Base-by-base conservation (phyloP, 2,113 vertebrate genomes). In the Astur gentilis region DNA sequence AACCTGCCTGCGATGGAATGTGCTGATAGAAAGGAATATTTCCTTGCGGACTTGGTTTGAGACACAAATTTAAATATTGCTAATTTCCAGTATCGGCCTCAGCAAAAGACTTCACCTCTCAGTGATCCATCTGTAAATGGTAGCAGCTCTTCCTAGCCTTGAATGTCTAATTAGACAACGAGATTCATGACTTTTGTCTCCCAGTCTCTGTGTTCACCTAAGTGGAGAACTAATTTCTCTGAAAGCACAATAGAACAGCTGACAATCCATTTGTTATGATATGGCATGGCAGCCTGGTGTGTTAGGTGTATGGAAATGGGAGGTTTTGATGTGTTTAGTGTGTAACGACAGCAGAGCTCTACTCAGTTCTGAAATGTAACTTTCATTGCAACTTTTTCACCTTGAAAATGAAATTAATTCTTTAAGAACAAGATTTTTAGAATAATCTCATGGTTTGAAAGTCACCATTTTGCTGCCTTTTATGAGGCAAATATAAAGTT, bases 1-100 rank as follows among this genome's bases (percentile, higher is more conserved):
- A 96, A 86, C 83, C 94, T 93, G 94, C 90, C 86, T 0, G 1
- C 0, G 67, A 94, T 97, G 96, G 95, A 96, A 96, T 96, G 96
- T 75, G 72, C 83, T 97, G 95, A 95, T 97, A 92, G 92, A 75
- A 22, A 76, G 78, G 65, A 94, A 58, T 90, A 88, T 82, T 96
- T 94, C 87, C 75, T 87, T 61, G 83, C 1, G 6, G 93, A 94
- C 57, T 94, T 57, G 67, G 54, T 87, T 89, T 57, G 81, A 93
- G 66, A 87, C 10, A 22, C 49, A 57, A n/a, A 91, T 93, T 79
- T 82, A 93, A 95, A 88, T 90, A 90, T 91, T 70, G 78, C 66
- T 82, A 72, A 93, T 91, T 95, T 95, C 89, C 87, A 95, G 66
- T 61, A 82, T 91, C 5, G 11, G 69, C 72, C 81, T 89, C 82